A percentile compares a stretch with the other conserved stretches of the same genome.
Evolutionary conservation across 1,140 invertebrate species (phyloP).

Genomic region (Eriosoma lanigerum): DNA sequence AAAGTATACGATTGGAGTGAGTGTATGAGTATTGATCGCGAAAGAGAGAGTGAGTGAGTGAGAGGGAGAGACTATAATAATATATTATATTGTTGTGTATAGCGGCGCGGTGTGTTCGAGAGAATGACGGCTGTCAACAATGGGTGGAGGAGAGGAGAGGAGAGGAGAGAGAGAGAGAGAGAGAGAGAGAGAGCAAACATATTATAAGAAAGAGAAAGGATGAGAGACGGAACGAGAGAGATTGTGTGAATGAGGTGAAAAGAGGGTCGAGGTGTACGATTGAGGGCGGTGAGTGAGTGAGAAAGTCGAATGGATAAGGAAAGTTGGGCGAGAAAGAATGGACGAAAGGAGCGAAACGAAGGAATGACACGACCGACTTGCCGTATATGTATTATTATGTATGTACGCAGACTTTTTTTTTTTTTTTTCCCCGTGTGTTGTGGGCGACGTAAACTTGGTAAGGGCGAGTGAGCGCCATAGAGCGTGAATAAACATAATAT

Average conservation of each 20-base stretch:
- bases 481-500: conserved; percentile 49
- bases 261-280: no score
- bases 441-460: neutral
- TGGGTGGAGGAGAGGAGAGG: conserved; percentile 6
- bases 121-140: conserved; percentile 52
- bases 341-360: neutral
- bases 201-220: neutral
- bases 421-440: neutral
- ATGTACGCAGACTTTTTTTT: conserved; percentile 16
- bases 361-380: conserved; percentile 40
- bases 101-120: conserved; percentile 12
- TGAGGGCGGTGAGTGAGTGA: no score
- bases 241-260: no score
- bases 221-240: neutral
- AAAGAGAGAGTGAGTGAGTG: neutral
- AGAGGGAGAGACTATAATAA: no score
- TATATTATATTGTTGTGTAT: neutral
- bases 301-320: no score
- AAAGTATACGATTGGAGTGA: neutral
- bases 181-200: neutral
- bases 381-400: neutral
- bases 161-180: neutral
- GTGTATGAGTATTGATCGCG: conserved; percentile 39
- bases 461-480: neutral
- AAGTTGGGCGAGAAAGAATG: neutral